Percentiles rank a stretch among this genome's conserved stretches.
These are phyloP conservation scores for Peromyscus eremicus DNA, from an alignment of 2,797 vertebrate species.

Conservation along the genomic window DNA sequence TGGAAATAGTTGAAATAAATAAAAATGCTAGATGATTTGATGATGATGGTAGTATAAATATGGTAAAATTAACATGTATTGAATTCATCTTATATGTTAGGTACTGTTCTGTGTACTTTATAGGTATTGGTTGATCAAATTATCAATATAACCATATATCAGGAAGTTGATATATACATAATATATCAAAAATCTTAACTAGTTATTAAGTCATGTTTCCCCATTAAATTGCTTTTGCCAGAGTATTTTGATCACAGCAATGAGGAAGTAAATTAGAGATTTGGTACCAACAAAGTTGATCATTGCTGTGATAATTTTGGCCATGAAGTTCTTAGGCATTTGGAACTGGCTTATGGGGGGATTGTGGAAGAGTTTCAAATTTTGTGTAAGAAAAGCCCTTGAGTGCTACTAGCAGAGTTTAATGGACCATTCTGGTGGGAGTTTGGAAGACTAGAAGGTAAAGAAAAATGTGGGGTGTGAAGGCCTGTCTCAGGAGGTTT, in stretches of 20 bases:
- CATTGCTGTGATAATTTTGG: background rate
- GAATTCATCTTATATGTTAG: background rate
- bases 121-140: background rate
- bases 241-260: background rate
- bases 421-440: background rate
- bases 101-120: background rate
- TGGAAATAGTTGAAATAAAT: background rate
- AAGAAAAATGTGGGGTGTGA: background rate
- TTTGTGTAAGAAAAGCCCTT: background rate
- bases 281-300: background rate
- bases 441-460: background rate
- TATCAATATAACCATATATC: background rate
- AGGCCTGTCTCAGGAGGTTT: background rate
- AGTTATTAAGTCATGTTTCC: background rate
- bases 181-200: background rate
- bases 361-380: background rate
- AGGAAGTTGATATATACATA: background rate
- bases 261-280: background rate
- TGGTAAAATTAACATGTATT: background rate
- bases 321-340: background rate
- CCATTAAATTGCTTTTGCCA: background rate
- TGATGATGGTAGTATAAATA: background rate
- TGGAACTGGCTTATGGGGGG: background rate
- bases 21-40: background rate
- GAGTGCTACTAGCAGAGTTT: background rate